Conservation (phyloP, 2,113 vertebrate genomes). For the Todiramphus chloris region DNA sequence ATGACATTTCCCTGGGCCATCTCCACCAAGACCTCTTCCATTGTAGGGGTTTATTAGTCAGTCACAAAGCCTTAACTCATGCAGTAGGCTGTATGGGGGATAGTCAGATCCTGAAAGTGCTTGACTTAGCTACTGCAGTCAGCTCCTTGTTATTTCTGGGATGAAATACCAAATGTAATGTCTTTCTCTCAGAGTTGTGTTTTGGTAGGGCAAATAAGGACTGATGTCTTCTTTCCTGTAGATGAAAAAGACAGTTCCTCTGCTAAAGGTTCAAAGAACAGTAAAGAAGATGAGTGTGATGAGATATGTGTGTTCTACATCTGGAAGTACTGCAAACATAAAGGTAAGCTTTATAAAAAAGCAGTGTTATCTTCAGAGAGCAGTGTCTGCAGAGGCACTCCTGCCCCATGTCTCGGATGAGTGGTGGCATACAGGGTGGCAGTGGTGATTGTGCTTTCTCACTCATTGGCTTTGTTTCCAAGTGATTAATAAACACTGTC, state of each 20-base stretch:
- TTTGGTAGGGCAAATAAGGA: background rate
- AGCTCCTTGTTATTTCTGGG: background rate
- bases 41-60: background rate
- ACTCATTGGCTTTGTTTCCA: background rate
- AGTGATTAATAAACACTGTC: background rate
- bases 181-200: background rate
- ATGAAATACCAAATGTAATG: background rate
- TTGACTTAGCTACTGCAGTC: background rate
- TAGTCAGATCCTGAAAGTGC: background rate
- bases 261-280: background rate
- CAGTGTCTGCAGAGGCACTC: background rate
- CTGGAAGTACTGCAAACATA: constrained; percentile 77
- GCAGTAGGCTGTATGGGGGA: background rate
- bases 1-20: background rate
- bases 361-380: background rate
- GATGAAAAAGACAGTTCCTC: background rate
- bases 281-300: constrained; percentile 55
- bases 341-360: constrained; percentile 69
- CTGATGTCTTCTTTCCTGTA: background rate
- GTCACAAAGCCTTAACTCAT: background rate
- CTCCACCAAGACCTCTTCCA: background rate
- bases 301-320: constrained; percentile 86
- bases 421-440: background rate
- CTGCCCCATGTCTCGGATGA: background rate
- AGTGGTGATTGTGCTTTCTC: background rate